Evolutionary conservation across 2,797 vertebrate genomes (phyloP), one percentile per base, ranked within the genome.

Genomic region (Psittacula echo): DNA sequence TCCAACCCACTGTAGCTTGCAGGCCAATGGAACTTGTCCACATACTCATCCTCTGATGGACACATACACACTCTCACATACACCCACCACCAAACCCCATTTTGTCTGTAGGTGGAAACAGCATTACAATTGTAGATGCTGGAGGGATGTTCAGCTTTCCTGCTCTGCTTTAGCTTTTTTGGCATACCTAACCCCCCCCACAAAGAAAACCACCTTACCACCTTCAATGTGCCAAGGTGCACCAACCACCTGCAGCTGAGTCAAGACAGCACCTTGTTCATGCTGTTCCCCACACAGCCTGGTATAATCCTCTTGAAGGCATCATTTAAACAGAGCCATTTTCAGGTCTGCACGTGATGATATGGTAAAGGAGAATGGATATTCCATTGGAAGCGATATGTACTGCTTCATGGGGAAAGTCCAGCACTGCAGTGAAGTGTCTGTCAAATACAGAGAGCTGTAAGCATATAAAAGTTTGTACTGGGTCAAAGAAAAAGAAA

Each of bases 401-500:
- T 5, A 16, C 37, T 27, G 2, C 67, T 83, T 50, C 0, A 0
- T 7, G 48, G 66, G 87, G 74, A 61, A 48, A n/a, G 17, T 29
- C 75, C 9, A n/a, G 65, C 39, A 19, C 14, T 4, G 2, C 5
- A 22, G 34, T 14, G 54, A 16, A 23, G 22, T 53, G 22, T 62
- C 65, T 54, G 12, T 29, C 73, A n/a, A 70, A 18, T 1, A 44
- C 27, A 5, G 41, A 89, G 74, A 53, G 8, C 2, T 72, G 45
- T 47, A 54, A 78, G 83, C 51, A 7, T 2, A 45, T 21, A 79
- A 20, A 37, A 87, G 78, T 91, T 88, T 93, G 94, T 77, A 88
- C 42, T 53, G n/a, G 88, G 93, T 84, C 93, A 86, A 65, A 93
- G 48, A 64, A 72, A 70, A 89, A 76, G 79, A 87, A 87, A 89